A percentile compares a stretch with the other conserved stretches of the same genome.
Evolutionary conservation across 2,888 invertebrate species (phyloP).

Genomic region (Nebria brevicollis): DNA sequence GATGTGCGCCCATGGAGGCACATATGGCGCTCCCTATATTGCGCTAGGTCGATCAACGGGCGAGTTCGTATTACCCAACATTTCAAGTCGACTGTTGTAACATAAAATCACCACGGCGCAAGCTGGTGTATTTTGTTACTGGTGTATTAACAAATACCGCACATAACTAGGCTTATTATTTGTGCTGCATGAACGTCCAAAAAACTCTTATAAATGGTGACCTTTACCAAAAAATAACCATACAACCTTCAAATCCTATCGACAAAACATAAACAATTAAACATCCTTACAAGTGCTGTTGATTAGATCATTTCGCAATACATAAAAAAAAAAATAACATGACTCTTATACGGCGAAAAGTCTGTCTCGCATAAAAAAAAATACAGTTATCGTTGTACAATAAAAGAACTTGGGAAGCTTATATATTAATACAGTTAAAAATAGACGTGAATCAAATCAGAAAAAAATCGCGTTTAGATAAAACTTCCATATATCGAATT

Average conservation of each 20-base stretch:
- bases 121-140: constrained; percentile 39
- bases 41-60: constrained; percentile 24
- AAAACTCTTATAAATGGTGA: background rate
- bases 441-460: background rate
- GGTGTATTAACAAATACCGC: constrained; percentile 27
- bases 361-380: no score
- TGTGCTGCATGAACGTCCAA: constrained; percentile 21
- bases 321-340: background rate
- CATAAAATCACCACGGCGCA: constrained; percentile 14
- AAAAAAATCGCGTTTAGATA: no score
- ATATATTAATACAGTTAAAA: background rate
- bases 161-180: constrained; percentile 42
- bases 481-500: no score
- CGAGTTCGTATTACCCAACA: constrained; percentile 39
- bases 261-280: background rate
- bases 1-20: constrained; percentile 22
- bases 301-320: background rate
- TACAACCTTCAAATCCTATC: background rate
- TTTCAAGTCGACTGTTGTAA: constrained; percentile 26
- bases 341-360: no score
- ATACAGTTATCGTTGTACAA: no score
- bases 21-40: constrained; percentile 39
- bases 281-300: background rate
- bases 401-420: no score
- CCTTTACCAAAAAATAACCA: background rate